phyloP scores from a whole-genome alignment of 2,797 vertebrate genomes.

The Neosalanx taihuensis region DNA sequence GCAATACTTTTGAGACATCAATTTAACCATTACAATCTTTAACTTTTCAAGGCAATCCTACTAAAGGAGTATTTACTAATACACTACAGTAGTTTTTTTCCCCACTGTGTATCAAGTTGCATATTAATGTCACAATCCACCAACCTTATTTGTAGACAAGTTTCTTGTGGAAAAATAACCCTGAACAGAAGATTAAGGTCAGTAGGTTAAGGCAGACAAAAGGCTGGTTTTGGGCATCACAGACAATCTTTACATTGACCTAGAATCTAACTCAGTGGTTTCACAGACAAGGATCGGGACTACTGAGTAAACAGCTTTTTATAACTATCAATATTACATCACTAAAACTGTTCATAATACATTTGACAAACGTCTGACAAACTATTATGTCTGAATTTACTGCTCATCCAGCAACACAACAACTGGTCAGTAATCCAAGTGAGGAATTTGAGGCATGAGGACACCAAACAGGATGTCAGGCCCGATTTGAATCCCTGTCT shows the following conservation, averaged over 20 bases:
- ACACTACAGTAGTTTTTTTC: no score
- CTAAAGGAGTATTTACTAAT: no score
- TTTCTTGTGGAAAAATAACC: neutral
- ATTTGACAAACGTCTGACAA: neutral
- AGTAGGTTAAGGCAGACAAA: constrained; percentile 3
- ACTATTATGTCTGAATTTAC: no score
- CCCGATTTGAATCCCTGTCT: neutral
- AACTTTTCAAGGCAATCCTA: no score
- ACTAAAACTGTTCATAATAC: neutral
- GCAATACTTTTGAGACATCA: no score
- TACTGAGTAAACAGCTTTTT: neutral
- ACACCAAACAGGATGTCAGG: no score
- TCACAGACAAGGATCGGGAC: neutral
- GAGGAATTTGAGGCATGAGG: no score
- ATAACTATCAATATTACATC: no score
- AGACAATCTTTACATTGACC: neutral
- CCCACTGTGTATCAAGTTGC: neutral
- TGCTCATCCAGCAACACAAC: no score
- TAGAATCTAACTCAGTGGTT: neutral
- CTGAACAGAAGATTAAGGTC: neutral
- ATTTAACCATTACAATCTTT: no score
- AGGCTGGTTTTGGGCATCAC: neutral
- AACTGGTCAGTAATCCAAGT: no score
- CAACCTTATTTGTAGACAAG: neutral
- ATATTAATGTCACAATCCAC: neutral